Evolutionary conservation across 2,888 invertebrate genomes (phyloP).

Genomic region (Acanthosoma haemorrhoidale): DNA sequence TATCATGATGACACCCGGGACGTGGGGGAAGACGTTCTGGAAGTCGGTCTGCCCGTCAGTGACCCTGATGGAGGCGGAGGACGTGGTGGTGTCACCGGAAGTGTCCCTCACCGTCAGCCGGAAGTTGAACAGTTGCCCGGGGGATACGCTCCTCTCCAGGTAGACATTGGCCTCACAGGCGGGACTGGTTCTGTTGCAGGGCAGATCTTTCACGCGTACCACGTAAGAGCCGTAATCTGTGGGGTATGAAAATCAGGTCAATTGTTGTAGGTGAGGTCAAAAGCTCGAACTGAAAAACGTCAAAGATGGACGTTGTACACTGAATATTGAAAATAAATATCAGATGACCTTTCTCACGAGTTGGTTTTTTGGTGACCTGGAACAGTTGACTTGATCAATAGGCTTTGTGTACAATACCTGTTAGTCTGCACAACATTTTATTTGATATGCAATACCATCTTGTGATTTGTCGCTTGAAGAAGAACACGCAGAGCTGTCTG

Average conservation of each 20-base stretch:
- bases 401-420: too few relatives aligned
- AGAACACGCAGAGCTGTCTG: too few relatives aligned
- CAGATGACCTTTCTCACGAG: too few relatives aligned
- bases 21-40: conserved; percentile 75
- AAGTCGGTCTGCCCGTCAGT: conserved; percentile 80
- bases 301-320: too few relatives aligned
- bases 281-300: too few relatives aligned
- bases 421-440: too few relatives aligned
- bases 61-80: conserved; percentile 73
- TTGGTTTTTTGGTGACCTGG: too few relatives aligned
- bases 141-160: conserved; percentile 66
- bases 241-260: conserved; percentile 44
- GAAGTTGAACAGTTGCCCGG: conserved; percentile 80
- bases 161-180: conserved; percentile 85
- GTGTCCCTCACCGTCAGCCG: conserved; percentile 65
- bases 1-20: conserved; percentile 67
- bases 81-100: conserved; percentile 66
- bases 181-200: conserved; percentile 79
- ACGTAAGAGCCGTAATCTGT: conserved; percentile 57
- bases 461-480: too few relatives aligned
- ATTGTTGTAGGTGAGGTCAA: too few relatives aligned
- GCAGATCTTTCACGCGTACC: conserved; percentile 71
- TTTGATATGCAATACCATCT: too few relatives aligned
- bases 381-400: too few relatives aligned
- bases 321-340: too few relatives aligned